A percentile compares a stretch with the other conserved stretches of the same genome.
These are phyloP conservation scores for Agrochola litura DNA, from an alignment of 2,888 invertebrate genomes.

Conservation along the genomic window DNA sequence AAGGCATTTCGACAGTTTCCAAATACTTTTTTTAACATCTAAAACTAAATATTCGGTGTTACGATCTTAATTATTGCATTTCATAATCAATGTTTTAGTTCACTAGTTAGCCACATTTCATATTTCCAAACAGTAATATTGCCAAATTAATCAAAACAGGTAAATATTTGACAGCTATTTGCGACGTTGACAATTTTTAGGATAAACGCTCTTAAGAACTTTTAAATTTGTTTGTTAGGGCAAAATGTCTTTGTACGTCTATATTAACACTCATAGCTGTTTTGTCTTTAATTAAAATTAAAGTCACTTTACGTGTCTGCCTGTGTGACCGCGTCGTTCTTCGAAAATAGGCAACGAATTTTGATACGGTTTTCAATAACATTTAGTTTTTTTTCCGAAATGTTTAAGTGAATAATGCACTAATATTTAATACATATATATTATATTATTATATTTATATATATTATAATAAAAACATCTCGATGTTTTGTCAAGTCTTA, in stretches of 20 bases:
- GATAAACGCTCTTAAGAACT: conserved; percentile 6
- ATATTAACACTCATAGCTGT: conserved; percentile 16
- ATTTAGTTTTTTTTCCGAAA: background rate
- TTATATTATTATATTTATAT: too few relatives aligned
- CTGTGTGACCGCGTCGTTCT: too few relatives aligned
- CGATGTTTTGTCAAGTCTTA: background rate
- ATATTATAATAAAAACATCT: background rate
- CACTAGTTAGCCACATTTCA: too few relatives aligned
- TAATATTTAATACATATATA: background rate
- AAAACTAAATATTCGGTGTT: too few relatives aligned
- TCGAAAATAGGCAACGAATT: background rate
- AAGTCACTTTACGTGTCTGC: background rate
- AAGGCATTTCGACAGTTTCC: too few relatives aligned
- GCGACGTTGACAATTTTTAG: too few relatives aligned
- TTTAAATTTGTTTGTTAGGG: conserved; percentile 31
- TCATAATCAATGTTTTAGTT: too few relatives aligned
- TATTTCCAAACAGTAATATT: too few relatives aligned
- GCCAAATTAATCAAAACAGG: too few relatives aligned
- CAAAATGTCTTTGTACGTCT: conserved; percentile 2
- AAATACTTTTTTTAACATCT: too few relatives aligned
- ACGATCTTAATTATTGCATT: too few relatives aligned
- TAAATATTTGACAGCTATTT: too few relatives aligned
- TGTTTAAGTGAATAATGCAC: background rate
- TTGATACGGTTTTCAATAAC: background rate
- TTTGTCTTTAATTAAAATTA: conserved; percentile 1